Conservation (phyloP, 2,888 invertebrate species). For the Andrena chrysosceles region DNA sequence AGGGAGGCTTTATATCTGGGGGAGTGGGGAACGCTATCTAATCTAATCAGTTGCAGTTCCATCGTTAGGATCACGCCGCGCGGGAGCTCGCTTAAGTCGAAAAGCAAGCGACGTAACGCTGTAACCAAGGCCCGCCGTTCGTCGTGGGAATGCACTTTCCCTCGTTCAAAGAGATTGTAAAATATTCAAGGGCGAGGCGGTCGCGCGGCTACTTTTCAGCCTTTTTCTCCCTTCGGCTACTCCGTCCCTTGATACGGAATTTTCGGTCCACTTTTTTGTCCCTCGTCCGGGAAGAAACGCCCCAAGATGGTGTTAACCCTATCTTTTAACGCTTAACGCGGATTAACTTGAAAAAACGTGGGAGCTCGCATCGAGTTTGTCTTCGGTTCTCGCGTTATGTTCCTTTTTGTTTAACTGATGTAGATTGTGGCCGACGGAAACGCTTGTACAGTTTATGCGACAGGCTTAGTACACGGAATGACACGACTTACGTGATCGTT, state of each 20-base stretch:
- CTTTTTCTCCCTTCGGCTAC: constrained; percentile 26
- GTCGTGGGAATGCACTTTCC: constrained; percentile 64
- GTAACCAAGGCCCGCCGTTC: constrained; percentile 27
- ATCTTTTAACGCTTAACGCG: neutral
- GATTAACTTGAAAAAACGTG: neutral
- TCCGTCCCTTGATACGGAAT: constrained; percentile 3
- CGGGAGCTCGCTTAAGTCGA: constrained; percentile 33
- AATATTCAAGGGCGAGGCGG: constrained; percentile 56
- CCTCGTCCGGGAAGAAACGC: neutral
- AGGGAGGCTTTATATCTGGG: neutral
- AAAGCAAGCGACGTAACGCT: constrained; percentile 32
- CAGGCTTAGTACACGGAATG: neutral
- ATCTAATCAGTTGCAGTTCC: constrained; percentile 58
- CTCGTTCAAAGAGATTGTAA: constrained; percentile 50
- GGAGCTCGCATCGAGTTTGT: neutral
- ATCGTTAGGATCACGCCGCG: constrained; percentile 1
- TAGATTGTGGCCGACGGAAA: neutral
- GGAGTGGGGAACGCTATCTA: constrained; percentile 44
- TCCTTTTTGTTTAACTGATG: neutral
- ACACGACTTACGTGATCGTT: neutral
- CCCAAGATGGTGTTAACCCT: constrained; percentile 1
- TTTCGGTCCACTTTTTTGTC: constrained; percentile 23
- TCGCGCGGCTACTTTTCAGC: constrained; percentile 22
- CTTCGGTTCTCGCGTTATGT: too few relatives aligned
- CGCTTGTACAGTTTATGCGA: neutral